Conservation (phyloP, 2,888 invertebrate species). For the Agrochola circellaris region DNA sequence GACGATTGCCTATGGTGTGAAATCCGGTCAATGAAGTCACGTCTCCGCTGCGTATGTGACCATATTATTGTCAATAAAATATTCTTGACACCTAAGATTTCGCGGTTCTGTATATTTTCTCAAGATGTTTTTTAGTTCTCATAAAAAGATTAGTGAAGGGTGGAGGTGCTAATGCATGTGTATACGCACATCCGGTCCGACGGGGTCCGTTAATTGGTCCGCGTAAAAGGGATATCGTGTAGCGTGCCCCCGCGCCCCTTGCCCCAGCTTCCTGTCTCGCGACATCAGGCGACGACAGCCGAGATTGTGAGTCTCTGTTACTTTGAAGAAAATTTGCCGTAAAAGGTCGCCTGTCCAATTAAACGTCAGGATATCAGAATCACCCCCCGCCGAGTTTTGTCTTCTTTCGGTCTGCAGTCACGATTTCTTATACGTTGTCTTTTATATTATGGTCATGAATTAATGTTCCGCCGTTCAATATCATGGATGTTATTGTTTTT, state of each 20-base stretch:
- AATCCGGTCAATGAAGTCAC: constrained; percentile 81
- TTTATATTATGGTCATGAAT: constrained; percentile 61
- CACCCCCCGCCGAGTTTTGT: constrained; percentile 74
- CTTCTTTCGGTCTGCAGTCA: constrained; percentile 73
- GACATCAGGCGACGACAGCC: constrained; percentile 77
- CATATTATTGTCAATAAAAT: constrained; percentile 66
- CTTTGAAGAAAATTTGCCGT: constrained; percentile 75
- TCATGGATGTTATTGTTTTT: constrained; percentile 63
- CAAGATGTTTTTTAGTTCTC: constrained; percentile 77
- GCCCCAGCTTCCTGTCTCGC: constrained; percentile 83
- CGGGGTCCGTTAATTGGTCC: constrained; percentile 89
- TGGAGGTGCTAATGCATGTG: constrained; percentile 89
- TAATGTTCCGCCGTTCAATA: constrained; percentile 54
- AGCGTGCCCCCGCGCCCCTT: constrained; percentile 78
- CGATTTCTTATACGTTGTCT: constrained; percentile 67
- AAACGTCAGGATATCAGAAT: constrained; percentile 73
- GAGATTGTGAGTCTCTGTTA: constrained; percentile 77
- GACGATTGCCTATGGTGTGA: constrained; percentile 75
- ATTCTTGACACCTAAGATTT: constrained; percentile 71
- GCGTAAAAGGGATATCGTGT: constrained; percentile 91
- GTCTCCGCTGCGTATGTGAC: constrained; percentile 70
- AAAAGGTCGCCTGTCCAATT: constrained; percentile 79
- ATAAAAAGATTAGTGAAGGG: constrained; percentile 88
- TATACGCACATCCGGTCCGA: constrained; percentile 88
- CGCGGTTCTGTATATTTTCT: constrained; percentile 75